Conservation (phyloP, 2,888 invertebrate genomes). For the Dinocampus coccinellae region DNA sequence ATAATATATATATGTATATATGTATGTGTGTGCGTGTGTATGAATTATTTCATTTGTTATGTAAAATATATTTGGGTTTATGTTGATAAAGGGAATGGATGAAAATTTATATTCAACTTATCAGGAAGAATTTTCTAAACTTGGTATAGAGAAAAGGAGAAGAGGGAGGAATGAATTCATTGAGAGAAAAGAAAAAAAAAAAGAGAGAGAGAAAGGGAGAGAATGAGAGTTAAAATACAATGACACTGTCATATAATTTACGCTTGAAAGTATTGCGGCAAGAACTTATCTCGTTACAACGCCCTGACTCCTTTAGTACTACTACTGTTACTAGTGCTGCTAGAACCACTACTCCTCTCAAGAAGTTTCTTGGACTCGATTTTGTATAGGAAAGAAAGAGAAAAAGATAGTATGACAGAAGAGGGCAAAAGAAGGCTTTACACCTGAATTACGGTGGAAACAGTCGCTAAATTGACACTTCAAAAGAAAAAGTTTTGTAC, state of each 20-base stretch:
- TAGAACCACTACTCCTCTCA: not conserved
- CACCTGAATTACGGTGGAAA: constrained; percentile 14
- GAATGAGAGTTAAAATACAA: constrained; percentile 1
- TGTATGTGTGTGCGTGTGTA: no score
- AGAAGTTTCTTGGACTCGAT: constrained; percentile 31
- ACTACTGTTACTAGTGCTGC: not conserved
- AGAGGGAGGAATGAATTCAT: not conserved
- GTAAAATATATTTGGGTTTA: not conserved
- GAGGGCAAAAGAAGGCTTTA: constrained; percentile 9
- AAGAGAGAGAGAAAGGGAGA: not conserved
- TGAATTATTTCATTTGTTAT: no score
- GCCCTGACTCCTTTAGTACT: constrained; percentile 10
- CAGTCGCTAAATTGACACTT: constrained; percentile 24
- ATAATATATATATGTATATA: not conserved
- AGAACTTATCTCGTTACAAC: constrained; percentile 37
- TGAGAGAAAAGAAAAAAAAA: not conserved
- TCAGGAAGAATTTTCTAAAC: not conserved
- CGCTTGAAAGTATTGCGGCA: constrained; percentile 30
- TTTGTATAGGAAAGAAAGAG: not conserved
- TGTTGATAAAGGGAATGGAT: not conserved
- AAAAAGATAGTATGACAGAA: not conserved
- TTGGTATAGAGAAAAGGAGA: no score
- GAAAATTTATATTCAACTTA: not conserved
- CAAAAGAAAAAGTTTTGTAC: constrained; percentile 17
- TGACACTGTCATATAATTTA: constrained; percentile 22